Conservation (phyloP, 2,113 vertebrate genomes). For the Bungarus multicinctus region DNA sequence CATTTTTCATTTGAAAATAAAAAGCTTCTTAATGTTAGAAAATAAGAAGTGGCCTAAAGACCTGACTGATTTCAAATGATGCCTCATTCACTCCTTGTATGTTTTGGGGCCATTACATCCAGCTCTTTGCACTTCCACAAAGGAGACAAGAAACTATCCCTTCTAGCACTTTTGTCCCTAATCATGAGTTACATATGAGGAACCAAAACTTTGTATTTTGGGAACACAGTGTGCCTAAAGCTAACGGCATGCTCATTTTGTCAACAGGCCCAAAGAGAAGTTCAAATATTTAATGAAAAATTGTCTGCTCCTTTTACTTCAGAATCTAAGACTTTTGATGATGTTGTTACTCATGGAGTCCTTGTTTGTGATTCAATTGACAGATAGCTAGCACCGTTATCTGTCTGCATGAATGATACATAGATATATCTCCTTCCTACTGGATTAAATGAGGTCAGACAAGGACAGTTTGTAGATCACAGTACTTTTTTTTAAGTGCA, state of each 20-base stretch:
- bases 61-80: slow-evolving; percentile 4
- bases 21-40: background rate
- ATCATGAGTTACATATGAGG: slow-evolving; percentile 1
- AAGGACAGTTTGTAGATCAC: background rate
- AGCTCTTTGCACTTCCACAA: slow-evolving; percentile 41
- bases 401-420: background rate
- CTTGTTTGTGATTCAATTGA: background rate
- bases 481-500: background rate
- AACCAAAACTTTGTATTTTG: background rate
- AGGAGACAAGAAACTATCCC: background rate
- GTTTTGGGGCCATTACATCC: slow-evolving; percentile 35
- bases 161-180: background rate
- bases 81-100: background rate
- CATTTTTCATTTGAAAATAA: background rate
- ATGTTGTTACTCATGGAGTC: background rate
- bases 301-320: background rate
- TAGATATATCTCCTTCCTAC: background rate
- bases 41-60: slow-evolving; percentile 11
- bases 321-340: background rate
- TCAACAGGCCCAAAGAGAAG: background rate
- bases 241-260: background rate
- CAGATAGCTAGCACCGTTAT: background rate
- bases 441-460: background rate
- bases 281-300: background rate
- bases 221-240: slow-evolving; percentile 17